Percentiles rank a stretch among this genome's conserved stretches.
Evolutionary conservation across 2,797 vertebrate genomes (phyloP).

Genomic region (Aeoliscus strigatus): DNA sequence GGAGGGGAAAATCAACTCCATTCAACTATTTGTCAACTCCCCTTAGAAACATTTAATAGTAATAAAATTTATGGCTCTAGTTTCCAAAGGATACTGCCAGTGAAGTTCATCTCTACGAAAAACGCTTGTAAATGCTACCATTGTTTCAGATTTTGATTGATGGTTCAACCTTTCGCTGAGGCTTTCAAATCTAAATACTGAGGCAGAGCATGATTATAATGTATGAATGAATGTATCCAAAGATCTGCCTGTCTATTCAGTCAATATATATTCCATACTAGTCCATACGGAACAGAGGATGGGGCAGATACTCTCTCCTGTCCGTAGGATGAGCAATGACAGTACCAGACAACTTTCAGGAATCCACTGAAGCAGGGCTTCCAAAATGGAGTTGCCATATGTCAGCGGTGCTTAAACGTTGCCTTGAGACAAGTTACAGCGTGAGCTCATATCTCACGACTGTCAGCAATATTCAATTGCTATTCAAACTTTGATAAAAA

Average conservation of each 20-base stretch:
- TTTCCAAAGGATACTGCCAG: slow-evolving; percentile 92
- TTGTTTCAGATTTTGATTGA: slow-evolving; percentile 85
- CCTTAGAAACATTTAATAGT: slow-evolving; percentile 96
- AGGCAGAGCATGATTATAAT: slow-evolving; percentile 6
- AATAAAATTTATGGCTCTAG: slow-evolving; percentile 89
- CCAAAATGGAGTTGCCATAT: slow-evolving; percentile 74
- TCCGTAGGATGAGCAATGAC: slow-evolving; percentile 67
- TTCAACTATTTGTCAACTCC: slow-evolving; percentile 98
- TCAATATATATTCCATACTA: slow-evolving; percentile 26
- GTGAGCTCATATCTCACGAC: slow-evolving; percentile 60
- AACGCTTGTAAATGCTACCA: slow-evolving; percentile 82
- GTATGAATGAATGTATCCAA: slow-evolving; percentile 23
- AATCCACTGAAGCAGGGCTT: slow-evolving; percentile 69
- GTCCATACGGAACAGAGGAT: slow-evolving; percentile 37
- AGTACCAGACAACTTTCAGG: slow-evolving; percentile 71
- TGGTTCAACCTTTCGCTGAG: slow-evolving; percentile 49
- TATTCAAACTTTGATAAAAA: slow-evolving; percentile 45
- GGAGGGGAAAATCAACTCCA: slow-evolving; percentile 82
- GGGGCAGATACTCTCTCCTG: slow-evolving; percentile 54
- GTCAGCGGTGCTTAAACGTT: slow-evolving; percentile 59
- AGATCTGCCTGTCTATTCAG: slow-evolving; percentile 27
- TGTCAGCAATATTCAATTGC: slow-evolving; percentile 52
- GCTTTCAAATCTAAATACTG: slow-evolving; percentile 50
- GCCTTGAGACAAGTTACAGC: slow-evolving; percentile 62
- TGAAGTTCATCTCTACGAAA: slow-evolving; percentile 79